Percentiles rank a stretch among this genome's conserved stretches.
These are phyloP conservation scores for Xenopus petersii DNA, from an alignment of 2,797 vertebrate species.

Conservation along the genomic window DNA sequence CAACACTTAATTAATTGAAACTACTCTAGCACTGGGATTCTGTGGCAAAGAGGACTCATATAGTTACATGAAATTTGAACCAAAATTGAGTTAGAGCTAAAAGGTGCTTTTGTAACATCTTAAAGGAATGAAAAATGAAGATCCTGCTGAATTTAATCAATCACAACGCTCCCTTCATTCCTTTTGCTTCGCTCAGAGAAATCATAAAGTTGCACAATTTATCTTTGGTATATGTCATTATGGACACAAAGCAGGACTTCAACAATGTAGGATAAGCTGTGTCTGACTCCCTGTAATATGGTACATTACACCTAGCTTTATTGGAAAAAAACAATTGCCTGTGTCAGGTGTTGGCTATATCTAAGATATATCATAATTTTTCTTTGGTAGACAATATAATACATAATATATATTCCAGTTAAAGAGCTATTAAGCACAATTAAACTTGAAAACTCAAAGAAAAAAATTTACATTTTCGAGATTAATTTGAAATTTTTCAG, in stretches of 20 bases:
- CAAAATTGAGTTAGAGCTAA: slow-evolving; percentile 67
- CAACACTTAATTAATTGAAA: slow-evolving; percentile 70
- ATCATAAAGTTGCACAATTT: slow-evolving; percentile 49
- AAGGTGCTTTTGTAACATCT: slow-evolving; percentile 63
- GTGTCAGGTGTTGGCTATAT: too few species aligned
- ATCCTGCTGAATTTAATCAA: slow-evolving; percentile 59
- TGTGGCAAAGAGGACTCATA: slow-evolving; percentile 64
- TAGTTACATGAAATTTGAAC: slow-evolving; percentile 60
- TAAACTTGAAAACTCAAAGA: too few species aligned
- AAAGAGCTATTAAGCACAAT: too few species aligned
- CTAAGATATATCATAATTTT: too few species aligned
- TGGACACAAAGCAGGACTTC: not conserved
- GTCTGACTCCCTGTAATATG: too few species aligned
- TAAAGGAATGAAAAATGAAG: slow-evolving; percentile 65
- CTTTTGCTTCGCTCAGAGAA: slow-evolving; percentile 47
- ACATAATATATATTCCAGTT: too few species aligned
- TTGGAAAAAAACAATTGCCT: too few species aligned
- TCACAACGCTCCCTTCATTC: slow-evolving; percentile 14
- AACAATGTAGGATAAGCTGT: too few species aligned
- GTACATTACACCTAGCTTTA: too few species aligned
- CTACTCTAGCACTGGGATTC: slow-evolving; percentile 59
- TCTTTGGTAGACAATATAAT: too few species aligned
- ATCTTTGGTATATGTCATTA: not conserved
- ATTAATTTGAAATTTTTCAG: too few species aligned
- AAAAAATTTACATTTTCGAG: too few species aligned